Base-by-base conservation (phyloP, 2,113 vertebrate species). In the Lanius ludovicianus region DNA sequence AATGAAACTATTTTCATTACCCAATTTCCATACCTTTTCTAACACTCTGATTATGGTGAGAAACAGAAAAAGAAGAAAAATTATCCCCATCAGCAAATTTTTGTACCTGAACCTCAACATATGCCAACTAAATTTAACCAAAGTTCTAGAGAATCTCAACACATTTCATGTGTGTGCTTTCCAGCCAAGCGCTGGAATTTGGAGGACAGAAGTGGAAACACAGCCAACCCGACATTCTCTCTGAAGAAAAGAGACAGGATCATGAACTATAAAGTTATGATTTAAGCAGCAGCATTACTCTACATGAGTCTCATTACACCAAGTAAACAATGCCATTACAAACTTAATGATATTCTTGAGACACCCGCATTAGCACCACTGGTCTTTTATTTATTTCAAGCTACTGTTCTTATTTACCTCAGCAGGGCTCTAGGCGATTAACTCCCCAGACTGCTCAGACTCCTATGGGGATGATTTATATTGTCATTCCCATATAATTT, bases 301-400 rank as follows among this genome's bases (percentile, higher is more conserved):
- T 89, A n/a, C 31, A 93, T 77, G 60, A 88, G 20, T 88, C 95
- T 83, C 73, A 68, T 83, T 96, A 82, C 31, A 65, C 62, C 82
- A 90, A 96, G 95, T 95, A 97, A 97, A 96, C 85, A 84, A 47
- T 80, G 63, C 73, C 57, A 71, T 84, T 95, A 81, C n/a, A 75
- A 92, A 94, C 68, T 60, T 96, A 97, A 97, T 75, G 79, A 55
- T 96, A 95, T 98, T 98, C 97, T 98, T 93, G 97, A 98, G 97
- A 95, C 75, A 96, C 97, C 88, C 96, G 55, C 91, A 97, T 96
- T 97, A 97, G 92, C 92, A 97, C 93, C 97, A 97, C 95, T 92
- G 89, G 92, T 97, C 96, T 94, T 98, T 98, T 97, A 97, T 98
- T 97, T 89, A 71, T 97, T 97, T 96, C 96, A 98, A 98, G 98